Evolutionary conservation across 1,140 invertebrate genomes (phyloP).

Genomic region (Pachyrhynchus sulphureomaculatus): DNA sequence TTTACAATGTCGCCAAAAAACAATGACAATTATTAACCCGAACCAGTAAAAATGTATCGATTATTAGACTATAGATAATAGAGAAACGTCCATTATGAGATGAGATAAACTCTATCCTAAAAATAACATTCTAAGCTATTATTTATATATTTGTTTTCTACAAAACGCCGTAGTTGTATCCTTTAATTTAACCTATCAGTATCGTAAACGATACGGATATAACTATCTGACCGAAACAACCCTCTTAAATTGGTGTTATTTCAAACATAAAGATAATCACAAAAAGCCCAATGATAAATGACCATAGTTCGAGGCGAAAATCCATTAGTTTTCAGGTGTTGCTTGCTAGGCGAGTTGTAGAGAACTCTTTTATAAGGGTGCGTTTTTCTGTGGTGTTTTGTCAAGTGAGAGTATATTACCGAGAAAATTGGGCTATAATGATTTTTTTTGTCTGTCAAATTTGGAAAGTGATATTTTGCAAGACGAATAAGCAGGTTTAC

Average conservation of each 20-base stretch:
- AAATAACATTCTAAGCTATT: too few species aligned
- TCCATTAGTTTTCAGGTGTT: constrained; percentile 19
- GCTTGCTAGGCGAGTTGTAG: constrained; percentile 1
- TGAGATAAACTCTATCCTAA: too few species aligned
- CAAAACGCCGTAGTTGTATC: background rate
- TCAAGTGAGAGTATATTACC: background rate
- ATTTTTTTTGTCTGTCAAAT: too few species aligned
- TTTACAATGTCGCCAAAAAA: too few species aligned
- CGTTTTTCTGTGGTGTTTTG: background rate
- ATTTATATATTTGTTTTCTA: too few species aligned
- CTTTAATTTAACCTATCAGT: constrained; percentile 6
- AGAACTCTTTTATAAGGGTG: background rate
- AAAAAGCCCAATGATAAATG: constrained; percentile 18
- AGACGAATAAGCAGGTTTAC: too few species aligned
- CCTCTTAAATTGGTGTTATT: constrained; percentile 8
- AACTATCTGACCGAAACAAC: constrained; percentile 9
- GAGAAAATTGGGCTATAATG: constrained; percentile 12
- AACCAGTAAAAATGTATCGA: too few species aligned
- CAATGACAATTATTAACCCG: too few species aligned
- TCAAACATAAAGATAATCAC: constrained; percentile 19
- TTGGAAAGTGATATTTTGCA: background rate
- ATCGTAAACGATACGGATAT: background rate
- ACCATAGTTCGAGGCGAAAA: constrained; percentile 10
- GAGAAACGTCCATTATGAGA: too few species aligned
- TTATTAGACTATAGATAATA: too few species aligned